Base-by-base conservation (phyloP, 2,797 vertebrate species). In the Acipenser transmontanus region DNA sequence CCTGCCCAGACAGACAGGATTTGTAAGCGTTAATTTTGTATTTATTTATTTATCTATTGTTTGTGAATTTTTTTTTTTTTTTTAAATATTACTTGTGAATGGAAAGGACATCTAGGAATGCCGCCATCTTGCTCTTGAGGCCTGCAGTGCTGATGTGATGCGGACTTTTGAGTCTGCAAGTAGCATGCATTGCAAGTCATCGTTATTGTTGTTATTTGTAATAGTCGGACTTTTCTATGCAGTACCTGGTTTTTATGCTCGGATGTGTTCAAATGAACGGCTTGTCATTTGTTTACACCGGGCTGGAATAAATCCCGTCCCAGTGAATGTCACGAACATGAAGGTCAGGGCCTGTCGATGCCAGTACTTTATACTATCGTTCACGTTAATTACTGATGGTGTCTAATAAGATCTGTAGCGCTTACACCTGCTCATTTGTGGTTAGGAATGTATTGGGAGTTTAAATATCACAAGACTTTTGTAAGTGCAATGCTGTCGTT, bases 1-100 rank as follows among this genome's bases (percentile, higher is more conserved):
- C 63, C 72, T 88, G 51, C 85, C 84, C 12, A 76, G 84, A 61
- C 86, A 85, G 66, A 82, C 84, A 1, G 81, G 84, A 63, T 59
- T 85, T 83, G 87, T 89, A 72, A 85, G 87, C 62, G 0, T 7
- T 1, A 20, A 13, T 6, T 59, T 50, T 8, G 50, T 52, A 63
- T 62, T 50, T 50, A 50, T 63, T 12, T 20, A 47, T 66, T 10
- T 12, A 57, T 12, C 20, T 64, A 13, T 13, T 14, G 12, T 34
- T 20, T 11, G 13, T 47, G 13, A 51, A 65, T 1, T 52, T 14
- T 6, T 1, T 17, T 8, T 1, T 8, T 17, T 59, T 56, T 11
- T 57, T 10, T 12, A 3, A 20, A 20, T 14, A n/a, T 56, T 17
- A 13, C 9, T 61, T 68, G 62, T 59, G 6, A 66, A 66, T 66